Conservation (phyloP, 2,113 vertebrate species). For the Mustelus asterias region DNA sequence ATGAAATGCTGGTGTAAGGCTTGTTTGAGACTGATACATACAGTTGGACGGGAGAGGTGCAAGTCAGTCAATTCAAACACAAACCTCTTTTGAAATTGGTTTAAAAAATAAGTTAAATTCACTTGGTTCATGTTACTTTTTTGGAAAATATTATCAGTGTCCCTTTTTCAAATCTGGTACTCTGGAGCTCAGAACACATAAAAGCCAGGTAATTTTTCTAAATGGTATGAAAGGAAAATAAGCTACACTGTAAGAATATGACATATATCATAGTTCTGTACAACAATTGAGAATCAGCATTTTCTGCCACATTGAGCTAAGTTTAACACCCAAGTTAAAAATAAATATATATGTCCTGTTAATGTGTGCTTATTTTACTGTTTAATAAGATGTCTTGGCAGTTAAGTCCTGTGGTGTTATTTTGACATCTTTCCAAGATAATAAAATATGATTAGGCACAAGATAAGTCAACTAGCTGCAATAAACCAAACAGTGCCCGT, state of each 20-base stretch:
- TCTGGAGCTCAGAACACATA: neutral
- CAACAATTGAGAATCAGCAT: neutral
- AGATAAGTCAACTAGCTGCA: neutral
- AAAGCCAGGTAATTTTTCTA: neutral
- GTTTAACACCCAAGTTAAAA: neutral
- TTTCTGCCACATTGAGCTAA: neutral
- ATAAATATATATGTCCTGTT: neutral
- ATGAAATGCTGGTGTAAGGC: neutral
- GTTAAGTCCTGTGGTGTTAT: neutral
- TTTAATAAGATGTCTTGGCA: neutral
- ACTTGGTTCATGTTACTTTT: neutral
- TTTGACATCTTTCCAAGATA: neutral
- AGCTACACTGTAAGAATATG: neutral
- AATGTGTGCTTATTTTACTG: neutral
- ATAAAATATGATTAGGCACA: neutral
- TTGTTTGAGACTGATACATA: neutral
- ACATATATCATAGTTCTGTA: neutral
- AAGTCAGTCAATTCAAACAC: neutral
- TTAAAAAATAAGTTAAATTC: neutral
- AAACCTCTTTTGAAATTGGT: neutral
- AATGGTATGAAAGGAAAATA: neutral
- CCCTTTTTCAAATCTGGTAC: neutral
- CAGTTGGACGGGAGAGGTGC: neutral
- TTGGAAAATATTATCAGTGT: neutral
- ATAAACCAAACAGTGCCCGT: neutral